Base-by-base conservation (phyloP, 92 coral and sea anemone genomes). In the Diadumene lineata region DNA sequence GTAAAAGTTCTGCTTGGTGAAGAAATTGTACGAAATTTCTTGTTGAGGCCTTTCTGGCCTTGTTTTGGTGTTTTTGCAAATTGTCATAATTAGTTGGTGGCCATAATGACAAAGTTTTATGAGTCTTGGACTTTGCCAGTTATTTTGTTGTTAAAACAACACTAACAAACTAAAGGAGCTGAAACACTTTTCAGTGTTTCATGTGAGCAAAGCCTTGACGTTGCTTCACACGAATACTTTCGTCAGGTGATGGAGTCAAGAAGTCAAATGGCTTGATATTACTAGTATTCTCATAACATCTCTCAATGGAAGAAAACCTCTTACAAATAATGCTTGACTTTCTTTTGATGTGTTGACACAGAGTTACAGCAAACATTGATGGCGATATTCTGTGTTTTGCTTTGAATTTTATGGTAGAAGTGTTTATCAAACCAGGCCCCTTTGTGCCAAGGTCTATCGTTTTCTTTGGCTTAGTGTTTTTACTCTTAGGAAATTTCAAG, bases 241-340 rank as follows among this genome's bases (percentile, higher is more conserved):
- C 98, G 74, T 94, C 98, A 21, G 98, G 98, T 50, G 98, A 94
- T 0, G 90, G 94, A 28, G 81, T 72, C 3, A 75, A 57, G 62
- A 94, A 94, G 72, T 94, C 79, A 76, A 92, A 94, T 19, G 94
- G 85, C 55, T 24, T 3, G n/a, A 68, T 0, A 66, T 74, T 60
- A n/a, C n/a, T n/a, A 22, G 55, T 46, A 77, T 76, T 43, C 43
- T 56, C 78, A 75, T 60, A 64, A 73, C 61, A 56, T 27, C 75
- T 44, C 0, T 23, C 11, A 21, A 32, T 61, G 11, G 50, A 9
- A 26, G n/a, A 31, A 51, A 72, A 23, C 46, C 25, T 31, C 28
- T 72, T 50, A 24, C 43, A 34, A 25, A 56, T 21, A 0, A 29
- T 22, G 23, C 34, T 31, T 28, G 11, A 61, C 55, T 34, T 72